phyloP scores from a whole-genome alignment of 2,797 vertebrate species.

The Pseudochirops cupreus region DNA sequence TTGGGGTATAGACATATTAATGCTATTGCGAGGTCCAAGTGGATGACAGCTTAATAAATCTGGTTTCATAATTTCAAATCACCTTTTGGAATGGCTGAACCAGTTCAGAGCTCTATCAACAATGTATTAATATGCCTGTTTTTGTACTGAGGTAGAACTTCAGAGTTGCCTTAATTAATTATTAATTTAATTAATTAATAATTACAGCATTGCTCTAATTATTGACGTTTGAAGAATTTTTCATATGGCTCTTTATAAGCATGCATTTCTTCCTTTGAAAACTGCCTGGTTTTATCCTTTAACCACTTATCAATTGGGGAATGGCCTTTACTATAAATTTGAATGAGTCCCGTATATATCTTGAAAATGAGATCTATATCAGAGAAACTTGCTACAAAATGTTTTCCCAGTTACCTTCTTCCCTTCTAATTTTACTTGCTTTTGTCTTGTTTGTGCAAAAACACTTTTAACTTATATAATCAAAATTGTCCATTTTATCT shows the following conservation, averaged over 20 bases:
- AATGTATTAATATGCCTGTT: no score
- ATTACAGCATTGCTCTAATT: no score
- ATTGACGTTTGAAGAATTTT: not conserved
- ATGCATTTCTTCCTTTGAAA: not conserved
- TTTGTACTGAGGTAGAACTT: not conserved
- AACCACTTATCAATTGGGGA: no score
- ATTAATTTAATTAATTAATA: no score
- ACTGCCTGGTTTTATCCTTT: no score
- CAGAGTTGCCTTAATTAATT: not conserved
- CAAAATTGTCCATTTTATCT: not conserved
- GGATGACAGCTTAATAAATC: not conserved
- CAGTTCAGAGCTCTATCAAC: not conserved
- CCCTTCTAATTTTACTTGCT: not conserved
- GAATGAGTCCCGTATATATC: no score
- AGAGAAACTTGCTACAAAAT: no score
- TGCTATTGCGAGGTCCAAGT: not conserved
- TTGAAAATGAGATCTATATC: no score
- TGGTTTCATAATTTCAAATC: not conserved
- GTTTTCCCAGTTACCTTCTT: not conserved
- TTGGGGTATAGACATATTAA: not conserved
- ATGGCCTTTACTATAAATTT: no score
- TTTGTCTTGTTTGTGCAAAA: not conserved
- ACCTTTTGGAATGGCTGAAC: not conserved
- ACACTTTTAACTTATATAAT: not conserved
- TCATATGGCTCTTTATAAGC: not conserved